Evolutionary conservation across 2,888 invertebrate species (phyloP), one percentile per base, ranked within the genome.

Genomic region (Pristionchus maxplancki): DNA sequence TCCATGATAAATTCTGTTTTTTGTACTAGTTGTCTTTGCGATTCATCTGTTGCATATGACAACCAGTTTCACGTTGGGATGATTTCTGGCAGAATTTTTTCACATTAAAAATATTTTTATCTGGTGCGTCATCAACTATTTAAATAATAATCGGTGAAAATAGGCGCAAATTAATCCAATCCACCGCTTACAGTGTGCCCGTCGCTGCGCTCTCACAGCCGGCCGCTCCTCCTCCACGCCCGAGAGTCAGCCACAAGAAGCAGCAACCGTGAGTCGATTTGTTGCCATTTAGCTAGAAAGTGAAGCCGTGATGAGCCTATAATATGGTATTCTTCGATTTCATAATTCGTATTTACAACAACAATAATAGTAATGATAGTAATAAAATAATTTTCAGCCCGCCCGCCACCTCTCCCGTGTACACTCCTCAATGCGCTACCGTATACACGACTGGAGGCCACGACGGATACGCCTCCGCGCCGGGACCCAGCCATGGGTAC

Each of bases 341-440:
- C n/a, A n/a, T n/a, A n/a, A n/a, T n/a, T n/a, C n/a, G n/a, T n/a
- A n/a, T n/a, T n/a, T n/a, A n/a, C n/a, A n/a, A n/a, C n/a, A n/a
- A 64, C 31, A 8, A 11, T 28, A 2, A 28, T 28, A 28, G 58
- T 11, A 5, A 8, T n/a, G 58, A 5, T 6, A 11, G 5, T 6
- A 58, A 6, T 58, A 58, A 5, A 17, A 58, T 58, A 11, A 4
- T 28, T 44, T 78, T 13, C 78, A 78, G 78, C 34, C 44, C n/a
- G n/a, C 37, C 74, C 58, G 58, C 24, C 15, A 24, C 53, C 31
- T 82, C 82, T 17, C 53, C 50, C 82, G 53, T 15, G 82, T 82
- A 82, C 82, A 82, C 82, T 31, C 82, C 82, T 17, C 82, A 82
- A 37, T 82, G 53, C 53, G 82, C 28, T 15, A 82, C 81, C 6